These are phyloP conservation scores for Atta cephalotes DNA, from an alignment of 1,140 invertebrate species.

Conservation along the genomic window DNA sequence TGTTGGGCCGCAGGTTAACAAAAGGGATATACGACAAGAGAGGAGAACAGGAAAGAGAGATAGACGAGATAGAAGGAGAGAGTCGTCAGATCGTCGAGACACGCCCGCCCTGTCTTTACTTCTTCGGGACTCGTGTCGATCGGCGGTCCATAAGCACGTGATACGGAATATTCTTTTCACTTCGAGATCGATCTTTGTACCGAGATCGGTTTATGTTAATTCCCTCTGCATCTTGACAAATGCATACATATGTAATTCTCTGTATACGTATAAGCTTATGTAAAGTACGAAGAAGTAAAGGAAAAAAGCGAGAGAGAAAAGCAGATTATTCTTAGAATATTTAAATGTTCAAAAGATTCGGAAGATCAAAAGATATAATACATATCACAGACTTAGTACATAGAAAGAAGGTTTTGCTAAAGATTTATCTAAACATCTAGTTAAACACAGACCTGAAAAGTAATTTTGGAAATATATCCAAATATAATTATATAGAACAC, in stretches of 20 bases:
- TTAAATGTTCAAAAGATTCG: not conserved
- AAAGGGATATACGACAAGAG: conserved; percentile 16
- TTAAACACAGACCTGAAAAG: too few species aligned
- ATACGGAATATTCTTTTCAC: conserved; percentile 30
- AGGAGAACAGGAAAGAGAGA: conserved; percentile 5
- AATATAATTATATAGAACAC: too few species aligned
- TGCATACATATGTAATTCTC: conserved; percentile 17
- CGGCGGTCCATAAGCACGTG: conserved; percentile 13
- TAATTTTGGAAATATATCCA: too few species aligned
- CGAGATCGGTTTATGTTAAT: conserved; percentile 49
- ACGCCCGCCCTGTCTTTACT: not conserved
- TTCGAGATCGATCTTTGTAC: conserved; percentile 29
- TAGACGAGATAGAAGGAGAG: conserved; percentile 31
- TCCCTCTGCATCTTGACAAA: conserved; percentile 3
- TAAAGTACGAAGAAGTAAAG: not conserved
- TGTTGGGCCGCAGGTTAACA: conserved; percentile 27
- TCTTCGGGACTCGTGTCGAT: conserved; percentile 13
- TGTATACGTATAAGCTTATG: not conserved
- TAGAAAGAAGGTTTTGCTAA: too few species aligned
- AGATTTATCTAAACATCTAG: too few species aligned
- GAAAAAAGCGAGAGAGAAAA: not conserved
- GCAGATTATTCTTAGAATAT: not conserved
- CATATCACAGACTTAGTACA: not conserved
- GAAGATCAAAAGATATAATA: not conserved
- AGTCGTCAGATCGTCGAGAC: conserved; percentile 34